Evolutionary conservation across 2,888 invertebrate species (phyloP), one percentile per base, ranked within the genome.

Genomic region (Melinopterus prodromus): DNA sequence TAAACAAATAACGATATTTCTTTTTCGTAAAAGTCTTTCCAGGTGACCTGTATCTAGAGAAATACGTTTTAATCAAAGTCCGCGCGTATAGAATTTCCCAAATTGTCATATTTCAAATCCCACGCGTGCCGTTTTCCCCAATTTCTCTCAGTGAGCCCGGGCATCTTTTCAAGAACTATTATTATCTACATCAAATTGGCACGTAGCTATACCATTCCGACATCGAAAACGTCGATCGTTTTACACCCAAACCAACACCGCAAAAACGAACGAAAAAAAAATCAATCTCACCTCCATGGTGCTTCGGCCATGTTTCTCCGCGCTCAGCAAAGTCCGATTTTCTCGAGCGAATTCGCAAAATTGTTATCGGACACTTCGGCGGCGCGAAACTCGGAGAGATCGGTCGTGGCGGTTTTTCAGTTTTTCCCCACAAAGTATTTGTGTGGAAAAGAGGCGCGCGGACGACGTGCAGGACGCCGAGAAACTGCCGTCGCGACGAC

Each of bases 151-250:
- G 76, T 69, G 80, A 78, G 75, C 78, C 78, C 78, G 80, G 80
- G 80, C 80, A 80, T 75, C 15, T 14, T 80, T 78, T 80, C 80
- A 80, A 80, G 75, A 80, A 75, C 78, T 80, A 80, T 80, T 80
- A 78, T 80, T 80, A 80, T 78, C 80, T 75, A 69, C 72, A 77
- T 76, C 77, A 71, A 78, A 80, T 80, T 80, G 80, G 80, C 80
- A 80, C 74, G 37, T 72, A 16, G 16, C 26, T 71, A 71, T 26
- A 36, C 26, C 72, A n/a, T 72, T 72, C 36, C 72, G 16, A 72
- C 72, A 72, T 12, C 7, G 53, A 72, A 72, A 26, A 26, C 72
- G 72, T 36, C 72, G 26, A 16, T 36, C n/a, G 6, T 72, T 72
- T 72, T 36, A 72, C 36, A 26, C 74, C 6, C 74, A 16, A 6